Conservation (phyloP, 2,888 invertebrate species). For the Stramonita haemastoma region DNA sequence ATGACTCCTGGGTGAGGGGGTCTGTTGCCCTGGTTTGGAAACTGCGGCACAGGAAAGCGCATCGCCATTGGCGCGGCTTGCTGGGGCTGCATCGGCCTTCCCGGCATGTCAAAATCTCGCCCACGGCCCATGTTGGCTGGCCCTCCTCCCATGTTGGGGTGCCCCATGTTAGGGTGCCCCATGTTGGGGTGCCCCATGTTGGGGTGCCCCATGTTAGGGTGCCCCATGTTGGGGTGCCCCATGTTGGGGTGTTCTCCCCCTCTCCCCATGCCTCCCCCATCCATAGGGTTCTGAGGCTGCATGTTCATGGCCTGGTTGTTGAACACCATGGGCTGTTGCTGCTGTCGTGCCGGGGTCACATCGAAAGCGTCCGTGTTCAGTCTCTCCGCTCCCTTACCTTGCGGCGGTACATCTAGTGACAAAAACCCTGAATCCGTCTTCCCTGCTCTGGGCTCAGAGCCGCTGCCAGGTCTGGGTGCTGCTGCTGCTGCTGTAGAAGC, state of each 20-base stretch:
- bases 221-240: not conserved
- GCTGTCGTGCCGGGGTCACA: not conserved
- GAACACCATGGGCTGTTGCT: conserved; percentile 29
- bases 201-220: not conserved
- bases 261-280: not conserved
- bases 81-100: not conserved
- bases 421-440: conserved; percentile 2
- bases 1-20: not conserved
- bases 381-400: not conserved
- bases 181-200: not conserved
- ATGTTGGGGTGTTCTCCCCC: not conserved
- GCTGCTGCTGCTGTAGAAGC: no score
- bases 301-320: not conserved
- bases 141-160: not conserved
- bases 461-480: not conserved
- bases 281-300: not conserved
- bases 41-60: not conserved
- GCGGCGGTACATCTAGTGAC: conserved; percentile 17
- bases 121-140: conserved; percentile 5
- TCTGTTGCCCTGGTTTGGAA: not conserved
- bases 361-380: not conserved
- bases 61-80: not conserved
- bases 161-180: not conserved
- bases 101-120: not conserved
- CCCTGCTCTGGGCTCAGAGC: not conserved